Conservation (phyloP, 2,113 vertebrate genomes). For the Spea multiplicata region DNA sequence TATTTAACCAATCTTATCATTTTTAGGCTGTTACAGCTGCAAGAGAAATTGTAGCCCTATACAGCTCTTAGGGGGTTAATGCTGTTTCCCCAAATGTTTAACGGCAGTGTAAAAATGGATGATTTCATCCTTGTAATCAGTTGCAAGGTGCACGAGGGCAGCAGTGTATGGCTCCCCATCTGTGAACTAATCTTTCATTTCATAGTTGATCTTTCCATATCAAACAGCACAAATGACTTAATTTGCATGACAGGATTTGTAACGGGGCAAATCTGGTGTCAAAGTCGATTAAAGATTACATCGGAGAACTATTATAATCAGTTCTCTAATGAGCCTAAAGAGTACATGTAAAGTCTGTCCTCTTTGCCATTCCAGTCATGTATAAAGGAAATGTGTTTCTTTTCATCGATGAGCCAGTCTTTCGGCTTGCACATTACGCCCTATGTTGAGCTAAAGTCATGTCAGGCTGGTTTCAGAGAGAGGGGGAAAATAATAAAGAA, state of each 20-base stretch:
- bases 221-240: slow-evolving; percentile 98
- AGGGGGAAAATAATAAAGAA: slow-evolving; percentile 79
- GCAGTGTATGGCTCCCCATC: slow-evolving; percentile 86
- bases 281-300: slow-evolving; percentile 99
- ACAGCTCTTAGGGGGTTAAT: slow-evolving; percentile 22
- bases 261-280: slow-evolving; percentile 99
- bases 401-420: slow-evolving; percentile 84
- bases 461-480: slow-evolving; percentile 85
- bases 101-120: slow-evolving; percentile 74
- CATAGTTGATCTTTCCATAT: slow-evolving; percentile 98
- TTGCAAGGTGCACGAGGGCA: slow-evolving; percentile 82
- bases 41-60: background rate
- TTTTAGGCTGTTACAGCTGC: no score
- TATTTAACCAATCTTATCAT: no score
- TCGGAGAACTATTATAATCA: slow-evolving; percentile 98
- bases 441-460: slow-evolving; percentile 83
- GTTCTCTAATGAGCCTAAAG: slow-evolving; percentile 95
- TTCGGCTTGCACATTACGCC: slow-evolving; percentile 82
- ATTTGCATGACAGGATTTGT: slow-evolving; percentile 99
- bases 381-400: slow-evolving; percentile 84
- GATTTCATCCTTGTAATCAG: slow-evolving; percentile 94
- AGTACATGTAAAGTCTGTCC: slow-evolving; percentile 84
- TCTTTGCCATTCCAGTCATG: slow-evolving; percentile 89
- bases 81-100: slow-evolving; percentile 68
- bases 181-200: slow-evolving; percentile 98